Base-by-base conservation (phyloP, 2,888 invertebrate species). In the Coenonympha arcania region DNA sequence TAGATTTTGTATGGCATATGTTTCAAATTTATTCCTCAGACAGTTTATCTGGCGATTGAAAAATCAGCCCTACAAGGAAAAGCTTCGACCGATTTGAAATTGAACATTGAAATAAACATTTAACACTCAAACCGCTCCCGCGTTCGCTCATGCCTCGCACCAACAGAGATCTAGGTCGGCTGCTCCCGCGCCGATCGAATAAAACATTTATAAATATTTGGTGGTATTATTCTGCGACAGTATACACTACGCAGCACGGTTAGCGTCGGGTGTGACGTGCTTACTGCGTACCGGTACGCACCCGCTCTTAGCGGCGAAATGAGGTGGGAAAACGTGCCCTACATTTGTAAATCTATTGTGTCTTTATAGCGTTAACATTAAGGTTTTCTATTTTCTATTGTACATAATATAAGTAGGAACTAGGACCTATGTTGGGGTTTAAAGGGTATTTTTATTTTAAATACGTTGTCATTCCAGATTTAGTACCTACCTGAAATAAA, bases 181-280 rank as follows among this genome's bases (percentile, higher is more conserved):
- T 71, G 75, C 72, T 71, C 74, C 67, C 62, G 67, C 69, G 68
- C 66, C 63, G 69, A 67, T 68, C 67, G 67, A 71, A 76, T 76
- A 76, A 77, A 85, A 85, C 84, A 86, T 85, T 86, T 84, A 84
- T 76, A 85, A 84, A 86, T 84, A 86, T 86, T 85, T 84, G 80
- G 62, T 68, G 69, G 69, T 68, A 69, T 76, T 76, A 78, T 79
- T 73, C 72, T 64, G 63, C 61, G 64, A 57, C 56, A 55, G 54
- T 46, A 8, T 33, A 8, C 9, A 33, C 16, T 33, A 24, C 6
- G 19, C 4, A 4, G 5, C 26, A 19, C 51, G 28, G 34, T 18
- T 30, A 34, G 41, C 11, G 20, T 48, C 52, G 43, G 43, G 31
- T 43, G 22, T 43, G 43, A 43, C 43, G 43, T 48, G n/a, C n/a